Conservation (phyloP, 2,888 invertebrate species). For the Nycteola revayana region DNA sequence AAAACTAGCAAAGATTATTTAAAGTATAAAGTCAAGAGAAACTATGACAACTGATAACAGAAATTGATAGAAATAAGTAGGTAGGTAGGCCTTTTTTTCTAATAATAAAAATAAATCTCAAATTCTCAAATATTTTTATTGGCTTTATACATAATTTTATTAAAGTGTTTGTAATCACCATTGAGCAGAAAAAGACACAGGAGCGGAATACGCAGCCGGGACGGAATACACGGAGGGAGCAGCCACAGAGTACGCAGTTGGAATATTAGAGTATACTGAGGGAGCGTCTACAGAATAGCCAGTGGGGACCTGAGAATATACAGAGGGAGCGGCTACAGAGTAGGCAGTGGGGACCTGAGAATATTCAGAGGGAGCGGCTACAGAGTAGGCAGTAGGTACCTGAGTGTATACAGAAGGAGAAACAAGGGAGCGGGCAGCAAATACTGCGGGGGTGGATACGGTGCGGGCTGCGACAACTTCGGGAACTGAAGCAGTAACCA, state of each 20-base stretch:
- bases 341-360: conserved; percentile 23
- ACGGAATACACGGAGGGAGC: conserved; percentile 9
- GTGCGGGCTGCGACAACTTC: conserved; percentile 21
- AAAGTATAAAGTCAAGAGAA: no score
- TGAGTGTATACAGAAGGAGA: conserved; percentile 18
- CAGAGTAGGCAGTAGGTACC: no score
- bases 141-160: no score
- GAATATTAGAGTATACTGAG: conserved; percentile 15
- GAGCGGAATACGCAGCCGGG: not conserved
- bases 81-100: no score
- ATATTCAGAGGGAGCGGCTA: conserved; percentile 4
- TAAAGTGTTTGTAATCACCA: no score
- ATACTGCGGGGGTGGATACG: conserved; percentile 26
- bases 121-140: no score
- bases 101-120: no score
- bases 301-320: no score
- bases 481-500: conserved; percentile 3
- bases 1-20: no score
- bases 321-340: conserved; percentile 26
- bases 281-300: conserved; percentile 11
- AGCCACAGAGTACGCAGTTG: conserved; percentile 6
- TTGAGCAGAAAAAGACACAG: not conserved
- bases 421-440: conserved; percentile 13
- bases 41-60: no score
- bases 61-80: no score